Evolutionary conservation across 2,888 invertebrate species (phyloP), one percentile per base, ranked within the genome.

Genomic region (Apotomis betuletana): DNA sequence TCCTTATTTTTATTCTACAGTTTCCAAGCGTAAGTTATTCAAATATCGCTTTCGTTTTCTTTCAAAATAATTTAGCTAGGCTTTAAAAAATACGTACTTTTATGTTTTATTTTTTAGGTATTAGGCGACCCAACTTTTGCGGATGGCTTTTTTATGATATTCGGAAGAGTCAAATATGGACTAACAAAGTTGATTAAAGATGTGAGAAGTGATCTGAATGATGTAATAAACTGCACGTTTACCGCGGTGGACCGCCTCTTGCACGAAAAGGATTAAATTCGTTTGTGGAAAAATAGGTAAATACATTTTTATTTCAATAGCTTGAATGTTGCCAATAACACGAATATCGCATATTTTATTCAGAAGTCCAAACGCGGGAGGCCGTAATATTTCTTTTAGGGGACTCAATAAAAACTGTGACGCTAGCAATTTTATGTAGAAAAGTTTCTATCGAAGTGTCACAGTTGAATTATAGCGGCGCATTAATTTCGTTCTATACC

Each of bases 131-230:
- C 76, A 54, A 75, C 77, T 27, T 70, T 75, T 46, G 62, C 60
- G 6, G 74, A 78, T 65, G 78, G 76, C 36, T 52, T 81, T 63
- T 75, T 70, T 70, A 74, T 75, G 49, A 77, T 81, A 67, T 75
- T 76, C n/a, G 75, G 75, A 57, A 79, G 74, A 60, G 63, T 81
- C 15, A 77, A 79, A 73, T 73, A 68, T 63, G 76, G 77, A 46
- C 70, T 81, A 41, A 61, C 67, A 41, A 77, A 77, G 65, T 69
- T 80, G 65, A 69, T 81, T 51, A 77, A 67, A 57, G 79, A 83
- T 62, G 78, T 81, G 12, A 76, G 76, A 75, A 74, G 74, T 9
- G 80, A 80, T 71, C 44, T 81, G 15, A 69, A 65, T 15, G 74
- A 76, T 64, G 76, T 81, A 57, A 61, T 78, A 0, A 77, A 77